Evolutionary conservation across 1,140 invertebrate genomes (phyloP), one percentile per base, ranked within the genome.

Genomic region (Goniozus legneri): DNA sequence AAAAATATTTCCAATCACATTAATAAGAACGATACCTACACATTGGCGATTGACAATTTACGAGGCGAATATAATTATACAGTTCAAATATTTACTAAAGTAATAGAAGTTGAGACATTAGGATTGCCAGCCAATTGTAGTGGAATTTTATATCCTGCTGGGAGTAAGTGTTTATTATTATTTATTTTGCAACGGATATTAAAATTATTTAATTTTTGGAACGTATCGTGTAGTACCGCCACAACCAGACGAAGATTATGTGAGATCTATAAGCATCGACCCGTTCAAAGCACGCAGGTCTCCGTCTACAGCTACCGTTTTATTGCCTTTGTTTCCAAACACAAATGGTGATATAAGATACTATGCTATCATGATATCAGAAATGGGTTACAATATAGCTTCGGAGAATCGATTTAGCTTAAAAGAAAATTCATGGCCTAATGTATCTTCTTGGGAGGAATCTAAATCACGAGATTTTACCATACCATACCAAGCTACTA

Each of bases 291-390:
- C 61, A 18, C 47, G 36, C 18, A 64, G 50, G 52, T 59, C 67
- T 19, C 70, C 66, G 15, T 57, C 58, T 8, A 54, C 66, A 4
- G 67, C 60, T 8, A 20, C 54, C 8, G 31, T 73, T 34, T 49
- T 73, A n/a, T 46, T 73, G 13, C 71, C 71, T 12, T 15, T 71
- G 19, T 73, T 73, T 50, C 49, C 54, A 7, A 19, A 56, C 20
- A 52, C 42, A 7, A 60, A 63, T 35, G 71, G 71, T 1, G 42
- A 62, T 3, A 56, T 72, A 15, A 53, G 50, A 27, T 70, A 56
- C 48, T 73, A 73, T 38, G 59, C 71, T 10, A 56, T 73, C 6
- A 73, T 72, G 42, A 64, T 73, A 7, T 49, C 69, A 10, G 53
- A 47, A 39, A 19, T 30, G 4, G 55, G 59, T 4, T 43, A 50